Percentiles rank a stretch among this genome's conserved stretches.
phyloP scores from a whole-genome alignment of 2,113 vertebrate species.

The Tachycineta bicolor region DNA sequence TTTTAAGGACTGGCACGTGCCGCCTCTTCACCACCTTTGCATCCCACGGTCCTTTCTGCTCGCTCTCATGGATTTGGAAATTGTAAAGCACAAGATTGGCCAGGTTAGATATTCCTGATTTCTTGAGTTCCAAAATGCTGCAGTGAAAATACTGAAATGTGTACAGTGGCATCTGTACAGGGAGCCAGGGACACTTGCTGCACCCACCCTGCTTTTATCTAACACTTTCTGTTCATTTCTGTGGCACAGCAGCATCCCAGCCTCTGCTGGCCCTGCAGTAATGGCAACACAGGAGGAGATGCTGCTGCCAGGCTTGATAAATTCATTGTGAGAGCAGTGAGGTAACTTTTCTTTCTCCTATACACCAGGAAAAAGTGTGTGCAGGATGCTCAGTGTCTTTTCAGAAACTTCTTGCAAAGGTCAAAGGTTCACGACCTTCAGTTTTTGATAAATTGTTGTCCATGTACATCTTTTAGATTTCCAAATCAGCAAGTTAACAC shows the following conservation, averaged over 20 bases:
- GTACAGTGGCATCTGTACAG: rapidly evolving
- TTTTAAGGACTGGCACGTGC: background rate
- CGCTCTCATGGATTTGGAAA: background rate
- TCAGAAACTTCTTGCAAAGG: background rate
- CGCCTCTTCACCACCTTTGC: background rate
- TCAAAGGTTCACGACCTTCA: background rate
- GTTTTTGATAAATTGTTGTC: background rate
- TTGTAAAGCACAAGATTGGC: background rate
- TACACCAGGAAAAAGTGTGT: background rate
- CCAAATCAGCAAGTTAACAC: background rate
- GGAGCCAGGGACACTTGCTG: background rate
- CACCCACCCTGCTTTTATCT: background rate
- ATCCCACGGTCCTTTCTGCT: background rate
- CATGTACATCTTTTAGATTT: background rate
- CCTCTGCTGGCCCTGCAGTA: background rate
- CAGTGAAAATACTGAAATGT: background rate
- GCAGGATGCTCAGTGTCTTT: background rate
- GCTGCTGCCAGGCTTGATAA: background rate
- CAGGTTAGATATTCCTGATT: background rate
- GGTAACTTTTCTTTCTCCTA: background rate
- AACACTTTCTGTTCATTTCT: background rate
- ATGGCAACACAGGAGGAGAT: background rate
- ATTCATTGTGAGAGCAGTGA: background rate
- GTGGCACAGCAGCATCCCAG: background rate
- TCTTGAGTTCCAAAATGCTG: background rate